Conservation (phyloP, 2,797 vertebrate genomes). For the Xiphophorus birchmanni region DNA sequence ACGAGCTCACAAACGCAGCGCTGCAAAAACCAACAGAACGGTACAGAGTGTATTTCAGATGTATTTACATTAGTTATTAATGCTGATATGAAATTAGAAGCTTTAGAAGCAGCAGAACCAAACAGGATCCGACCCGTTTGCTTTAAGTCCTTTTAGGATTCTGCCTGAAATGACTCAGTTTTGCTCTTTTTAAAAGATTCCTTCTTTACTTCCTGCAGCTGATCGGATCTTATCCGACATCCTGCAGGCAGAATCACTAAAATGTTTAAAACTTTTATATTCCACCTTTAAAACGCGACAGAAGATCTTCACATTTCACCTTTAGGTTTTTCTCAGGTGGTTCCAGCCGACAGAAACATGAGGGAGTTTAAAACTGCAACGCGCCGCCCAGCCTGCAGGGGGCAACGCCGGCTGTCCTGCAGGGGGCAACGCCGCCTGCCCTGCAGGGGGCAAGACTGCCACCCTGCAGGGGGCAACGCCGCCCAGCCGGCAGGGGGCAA, state of each 20-base stretch:
- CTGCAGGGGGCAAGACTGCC: too few relatives aligned
- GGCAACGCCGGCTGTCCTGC: fast-evolving
- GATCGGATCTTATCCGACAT: too few relatives aligned
- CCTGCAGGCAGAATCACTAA: too few relatives aligned
- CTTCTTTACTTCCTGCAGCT: background rate
- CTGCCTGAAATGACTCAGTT: background rate
- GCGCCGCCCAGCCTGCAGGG: fast-evolving
- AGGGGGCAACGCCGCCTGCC: too few relatives aligned
- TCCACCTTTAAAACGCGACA: background rate
- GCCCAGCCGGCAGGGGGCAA: too few relatives aligned
- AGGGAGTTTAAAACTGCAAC: background rate
- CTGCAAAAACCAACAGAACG: background rate
- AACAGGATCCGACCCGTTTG: background rate
- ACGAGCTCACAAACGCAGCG: background rate
- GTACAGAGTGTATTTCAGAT: background rate
- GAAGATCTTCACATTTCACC: background rate
- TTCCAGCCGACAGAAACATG: background rate
- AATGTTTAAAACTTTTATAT: too few relatives aligned
- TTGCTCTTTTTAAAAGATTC: background rate
- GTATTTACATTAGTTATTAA: background rate
- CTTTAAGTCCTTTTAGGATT: background rate
- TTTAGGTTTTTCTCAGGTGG: background rate
- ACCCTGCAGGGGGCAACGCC: too few relatives aligned
- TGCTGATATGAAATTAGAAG: background rate
- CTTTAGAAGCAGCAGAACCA: background rate